Evolutionary conservation across 2,797 vertebrate genomes (phyloP).

Genomic region (Manis crassicaudata): DNA sequence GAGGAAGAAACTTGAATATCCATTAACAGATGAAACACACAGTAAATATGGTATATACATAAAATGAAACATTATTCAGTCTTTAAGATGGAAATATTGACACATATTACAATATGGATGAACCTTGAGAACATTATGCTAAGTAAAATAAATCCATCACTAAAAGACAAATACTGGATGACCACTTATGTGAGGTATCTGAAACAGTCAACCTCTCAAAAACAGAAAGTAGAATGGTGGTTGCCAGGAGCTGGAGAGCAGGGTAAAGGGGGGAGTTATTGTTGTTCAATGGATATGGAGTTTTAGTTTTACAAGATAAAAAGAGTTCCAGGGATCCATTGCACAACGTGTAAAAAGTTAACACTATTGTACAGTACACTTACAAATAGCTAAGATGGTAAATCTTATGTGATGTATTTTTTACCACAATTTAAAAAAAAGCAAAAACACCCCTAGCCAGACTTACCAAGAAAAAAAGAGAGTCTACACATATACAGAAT

Average conservation of each 20-base stretch:
- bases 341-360: neutral
- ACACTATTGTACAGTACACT: neutral
- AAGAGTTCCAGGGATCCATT: neutral
- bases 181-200: neutral
- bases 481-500: no score
- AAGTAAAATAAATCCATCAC: neutral
- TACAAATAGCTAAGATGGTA: neutral
- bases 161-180: neutral
- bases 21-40: conserved; percentile 20
- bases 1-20: neutral
- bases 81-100: neutral
- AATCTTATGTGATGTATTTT: neutral
- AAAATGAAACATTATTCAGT: neutral
- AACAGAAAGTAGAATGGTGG: neutral
- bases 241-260: neutral
- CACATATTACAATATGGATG: neutral
- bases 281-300: neutral
- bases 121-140: neutral
- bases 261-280: no score
- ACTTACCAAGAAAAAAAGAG: no score
- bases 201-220: neutral
- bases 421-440: neutral
- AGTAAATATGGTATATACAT: neutral
- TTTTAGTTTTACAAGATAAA: neutral
- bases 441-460: neutral